A percentile compares a stretch with the other conserved stretches of the same genome.
Conservation (phyloP, 2,888 invertebrate genomes). For the Colostygia pectinataria region DNA sequence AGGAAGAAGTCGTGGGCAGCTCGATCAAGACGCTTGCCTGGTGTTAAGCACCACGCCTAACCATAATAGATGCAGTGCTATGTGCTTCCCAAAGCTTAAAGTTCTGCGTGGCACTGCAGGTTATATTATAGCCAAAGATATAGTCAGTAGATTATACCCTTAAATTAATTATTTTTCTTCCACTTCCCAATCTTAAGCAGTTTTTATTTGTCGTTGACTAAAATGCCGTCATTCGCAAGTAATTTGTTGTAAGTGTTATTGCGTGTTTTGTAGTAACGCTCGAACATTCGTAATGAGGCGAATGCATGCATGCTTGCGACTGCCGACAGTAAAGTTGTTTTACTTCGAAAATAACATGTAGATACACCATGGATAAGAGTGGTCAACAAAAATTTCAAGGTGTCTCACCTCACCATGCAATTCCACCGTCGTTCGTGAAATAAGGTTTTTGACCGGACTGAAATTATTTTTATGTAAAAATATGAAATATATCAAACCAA, state of each 20-base stretch:
- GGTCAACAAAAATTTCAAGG: slow-evolving; percentile 8
- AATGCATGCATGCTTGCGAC: slow-evolving; percentile 24
- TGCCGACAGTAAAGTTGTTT: slow-evolving; percentile 18
- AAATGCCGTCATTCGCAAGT: slow-evolving; percentile 27
- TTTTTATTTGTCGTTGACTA: slow-evolving; percentile 5
- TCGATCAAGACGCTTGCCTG: no score
- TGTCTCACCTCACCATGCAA: background rate
- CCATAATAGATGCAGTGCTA: no score
- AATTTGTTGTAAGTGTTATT: slow-evolving; percentile 40
- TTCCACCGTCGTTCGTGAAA: no score
- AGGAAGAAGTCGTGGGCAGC: no score
- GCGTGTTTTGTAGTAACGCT: slow-evolving; percentile 44
- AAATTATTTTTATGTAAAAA: no score
- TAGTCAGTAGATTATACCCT: no score
- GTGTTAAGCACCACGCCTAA: no score
- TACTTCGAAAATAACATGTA: slow-evolving; percentile 19
- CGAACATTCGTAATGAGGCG: slow-evolving; percentile 35
- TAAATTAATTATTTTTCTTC: background rate
- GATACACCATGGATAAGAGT: slow-evolving; percentile 19
- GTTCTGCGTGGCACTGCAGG: no score
- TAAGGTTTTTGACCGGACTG: no score
- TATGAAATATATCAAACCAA: no score
- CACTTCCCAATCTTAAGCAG: background rate
- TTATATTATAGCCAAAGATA: no score
- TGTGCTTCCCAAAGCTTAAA: no score